Evolutionary conservation across 2,797 vertebrate species (phyloP), one percentile per base, ranked within the genome.

Genomic region (Glyptemys insculpta): DNA sequence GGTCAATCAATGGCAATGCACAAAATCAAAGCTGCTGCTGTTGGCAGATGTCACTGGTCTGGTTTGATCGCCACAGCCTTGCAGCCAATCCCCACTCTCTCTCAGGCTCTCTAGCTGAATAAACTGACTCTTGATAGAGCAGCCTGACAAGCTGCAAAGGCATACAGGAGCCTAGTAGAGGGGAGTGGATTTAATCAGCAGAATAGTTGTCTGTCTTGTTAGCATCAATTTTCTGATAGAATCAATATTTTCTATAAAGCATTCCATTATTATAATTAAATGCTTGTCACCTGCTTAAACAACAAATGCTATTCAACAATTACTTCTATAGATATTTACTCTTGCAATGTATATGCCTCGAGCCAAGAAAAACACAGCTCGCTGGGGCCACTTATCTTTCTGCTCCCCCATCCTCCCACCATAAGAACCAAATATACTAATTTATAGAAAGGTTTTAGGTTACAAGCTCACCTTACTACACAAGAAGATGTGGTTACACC

Each of bases 231-330:
- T 94, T 94, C 89, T 87, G 23, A 78, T 52, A n/a, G 53, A 19
- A 96, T 94, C 80, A 95, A 1, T 74, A 84, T 93, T 88, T 95
- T 90, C 93, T 83, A 52, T 54, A 81, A 96, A 92, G 37, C 76
- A 90, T 18, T 65, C 29, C 52, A 85, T 54, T 83, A 72, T 14
- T 87, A 82, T 57, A 95, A 97, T n/a, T 78, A 91, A 54, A 79
- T 94, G 85, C 27, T 84, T 95, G 89, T 44, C 92, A 92, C 56
- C 78, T 53, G 11, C 65, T 96, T 92, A 92, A 85, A 79, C 56
- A 93, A 88, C 53, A 85, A 29, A 88, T 49, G 47, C 88, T 95
- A 44, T 86, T 37, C 95, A 49, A 96, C 96, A 96, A 94, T 92
- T 95, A 96, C 89, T 92, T 97, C 86, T 62, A 92, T 53, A 94